These are phyloP conservation scores for Mionectes macconnelli DNA, from an alignment of 2,113 vertebrate species.

Conservation along the genomic window DNA sequence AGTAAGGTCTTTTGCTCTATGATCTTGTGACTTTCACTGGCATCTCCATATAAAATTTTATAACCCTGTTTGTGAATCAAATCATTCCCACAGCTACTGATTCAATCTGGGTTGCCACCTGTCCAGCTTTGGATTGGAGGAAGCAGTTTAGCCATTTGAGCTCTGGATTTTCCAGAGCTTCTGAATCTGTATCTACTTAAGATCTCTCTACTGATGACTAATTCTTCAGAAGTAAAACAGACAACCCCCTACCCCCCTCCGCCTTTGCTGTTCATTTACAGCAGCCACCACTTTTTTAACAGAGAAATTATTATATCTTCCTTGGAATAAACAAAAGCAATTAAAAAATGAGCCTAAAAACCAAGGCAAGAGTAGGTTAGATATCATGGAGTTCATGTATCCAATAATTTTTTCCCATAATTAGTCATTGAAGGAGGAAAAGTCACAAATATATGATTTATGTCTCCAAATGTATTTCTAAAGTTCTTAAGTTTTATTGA, in stretches of 20 bases:
- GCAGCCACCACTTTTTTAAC: background rate
- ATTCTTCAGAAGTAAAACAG: background rate
- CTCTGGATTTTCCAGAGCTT: background rate
- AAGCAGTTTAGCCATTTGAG: constrained; percentile 47
- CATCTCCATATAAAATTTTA: constrained; percentile 81
- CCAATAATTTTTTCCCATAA: constrained; percentile 59
- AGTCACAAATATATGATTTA: constrained; percentile 80
- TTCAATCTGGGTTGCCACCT: constrained; percentile 79
- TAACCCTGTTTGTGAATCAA: constrained; percentile 80
- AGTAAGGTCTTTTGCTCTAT: constrained; percentile 69
- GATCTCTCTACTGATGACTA: background rate
- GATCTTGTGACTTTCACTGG: constrained; percentile 76
- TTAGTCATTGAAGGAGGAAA: constrained; percentile 66
- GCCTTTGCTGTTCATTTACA: background rate
- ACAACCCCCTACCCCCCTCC: background rate
- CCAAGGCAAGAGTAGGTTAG: constrained; percentile 36
- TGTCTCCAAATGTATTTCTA: constrained; percentile 78
- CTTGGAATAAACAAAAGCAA: background rate
- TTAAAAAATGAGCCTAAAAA: constrained; percentile 17
- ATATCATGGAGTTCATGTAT: background rate
- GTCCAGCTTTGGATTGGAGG: constrained; percentile 68
- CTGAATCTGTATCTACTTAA: constrained; percentile 8
- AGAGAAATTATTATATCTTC: background rate
- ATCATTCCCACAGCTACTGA: constrained; percentile 76
- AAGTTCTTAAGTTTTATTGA: constrained; percentile 86